Evolutionary conservation across 2,797 vertebrate species (phyloP).

Genomic region (Melanotaenia trifasciata): DNA sequence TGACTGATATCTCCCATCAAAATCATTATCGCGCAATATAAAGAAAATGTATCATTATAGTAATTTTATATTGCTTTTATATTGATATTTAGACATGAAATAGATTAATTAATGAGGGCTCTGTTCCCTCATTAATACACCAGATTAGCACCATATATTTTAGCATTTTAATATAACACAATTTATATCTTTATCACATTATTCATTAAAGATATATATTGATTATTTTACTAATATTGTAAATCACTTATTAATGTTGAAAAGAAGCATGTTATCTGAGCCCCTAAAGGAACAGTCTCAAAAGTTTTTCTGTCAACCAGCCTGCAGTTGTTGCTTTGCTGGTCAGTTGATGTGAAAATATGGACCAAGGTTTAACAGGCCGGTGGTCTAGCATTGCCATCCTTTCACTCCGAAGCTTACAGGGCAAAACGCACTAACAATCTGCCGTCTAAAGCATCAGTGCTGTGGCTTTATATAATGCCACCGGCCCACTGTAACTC

Average conservation of each 20-base stretch:
- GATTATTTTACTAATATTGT: not conserved
- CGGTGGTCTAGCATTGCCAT: conserved; percentile 6
- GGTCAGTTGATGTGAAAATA: not conserved
- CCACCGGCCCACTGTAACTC: conserved; percentile 47
- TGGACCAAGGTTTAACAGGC: conserved; percentile 10
- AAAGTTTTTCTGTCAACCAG: not conserved
- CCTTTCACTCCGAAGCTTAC: conserved; percentile 16
- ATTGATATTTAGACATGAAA: not conserved
- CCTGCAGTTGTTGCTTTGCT: not conserved
- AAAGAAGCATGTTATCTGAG: conserved; percentile 9
- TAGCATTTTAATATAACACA: not conserved
- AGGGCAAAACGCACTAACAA: conserved; percentile 31
- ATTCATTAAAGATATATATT: not conserved
- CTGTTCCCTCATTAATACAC: not conserved
- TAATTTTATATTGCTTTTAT: not conserved
- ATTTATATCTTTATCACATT: not conserved
- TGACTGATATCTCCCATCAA: conserved; percentile 12
- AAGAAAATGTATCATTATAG: not conserved
- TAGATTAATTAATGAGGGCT: not conserved
- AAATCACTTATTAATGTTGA: not conserved
- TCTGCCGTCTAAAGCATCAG: conserved; percentile 39
- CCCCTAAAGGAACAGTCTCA: not conserved
- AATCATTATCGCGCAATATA: not conserved
- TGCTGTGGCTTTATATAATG: conserved; percentile 48
- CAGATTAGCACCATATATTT: not conserved